Conservation (phyloP, 2,797 vertebrate genomes). For the Labroides dimidiatus region DNA sequence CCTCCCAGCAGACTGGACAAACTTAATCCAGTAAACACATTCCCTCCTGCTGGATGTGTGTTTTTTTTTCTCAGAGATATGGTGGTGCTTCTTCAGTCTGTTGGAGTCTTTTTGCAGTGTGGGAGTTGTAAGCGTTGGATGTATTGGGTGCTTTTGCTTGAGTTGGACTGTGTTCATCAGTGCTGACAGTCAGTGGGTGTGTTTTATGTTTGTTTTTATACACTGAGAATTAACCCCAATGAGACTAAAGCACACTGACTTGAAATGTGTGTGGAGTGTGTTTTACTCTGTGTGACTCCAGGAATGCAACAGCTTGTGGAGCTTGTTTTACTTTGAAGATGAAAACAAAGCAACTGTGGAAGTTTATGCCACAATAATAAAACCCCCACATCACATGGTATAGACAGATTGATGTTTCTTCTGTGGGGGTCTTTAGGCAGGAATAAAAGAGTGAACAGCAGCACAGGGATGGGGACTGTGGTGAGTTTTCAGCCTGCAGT, state of each 20-base stretch:
- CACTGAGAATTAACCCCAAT: conserved; percentile 31
- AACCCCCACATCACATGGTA: conserved; percentile 15
- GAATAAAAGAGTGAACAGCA: not conserved
- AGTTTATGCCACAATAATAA: conserved; percentile 13
- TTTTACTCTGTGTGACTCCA: conserved; percentile 3
- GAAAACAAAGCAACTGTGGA: conserved; percentile 19
- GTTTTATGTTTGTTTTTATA: conserved; percentile 44
- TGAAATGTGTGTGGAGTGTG: not conserved
- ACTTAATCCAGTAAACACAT: not conserved
- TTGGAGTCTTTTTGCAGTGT: conserved; percentile 26
- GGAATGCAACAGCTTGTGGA: not conserved
- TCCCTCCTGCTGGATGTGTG: not conserved
- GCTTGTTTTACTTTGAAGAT: conserved; percentile 5
- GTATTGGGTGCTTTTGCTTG: conserved; percentile 28
- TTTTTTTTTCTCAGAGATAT: conserved; percentile 5
- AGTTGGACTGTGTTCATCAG: conserved; percentile 39
- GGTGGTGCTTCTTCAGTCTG: conserved; percentile 11
- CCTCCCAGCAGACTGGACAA: not conserved
- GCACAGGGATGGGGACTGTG: not conserved
- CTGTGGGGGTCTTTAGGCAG: not conserved
- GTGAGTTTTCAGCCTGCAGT: not conserved
- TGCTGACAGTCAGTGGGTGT: conserved; percentile 41
- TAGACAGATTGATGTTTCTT: conserved; percentile 16
- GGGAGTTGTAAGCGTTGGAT: conserved; percentile 50
- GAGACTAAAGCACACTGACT: conserved; percentile 11